Percentiles rank a stretch among this genome's conserved stretches.
phyloP scores from a whole-genome alignment of 2,797 vertebrate species.

The Sebastes vulpes region DNA sequence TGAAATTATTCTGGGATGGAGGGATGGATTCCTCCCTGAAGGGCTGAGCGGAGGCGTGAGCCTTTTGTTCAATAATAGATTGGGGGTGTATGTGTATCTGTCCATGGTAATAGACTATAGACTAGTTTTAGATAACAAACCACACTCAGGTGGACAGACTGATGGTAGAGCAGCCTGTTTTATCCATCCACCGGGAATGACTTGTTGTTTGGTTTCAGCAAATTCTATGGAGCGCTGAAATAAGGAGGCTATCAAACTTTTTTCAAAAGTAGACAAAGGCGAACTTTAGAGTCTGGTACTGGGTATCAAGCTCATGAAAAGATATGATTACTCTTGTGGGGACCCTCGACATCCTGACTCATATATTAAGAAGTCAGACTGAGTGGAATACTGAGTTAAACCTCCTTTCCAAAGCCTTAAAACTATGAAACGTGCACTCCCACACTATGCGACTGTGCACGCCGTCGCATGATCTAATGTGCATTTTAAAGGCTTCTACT shows the following conservation, averaged over 20 bases:
- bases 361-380: slow-evolving; percentile 40
- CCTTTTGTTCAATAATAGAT: slow-evolving; percentile 86
- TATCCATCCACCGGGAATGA: slow-evolving; percentile 50
- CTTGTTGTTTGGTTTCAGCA: slow-evolving; percentile 55
- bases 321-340: slow-evolving; percentile 47
- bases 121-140: slow-evolving; percentile 82
- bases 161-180: slow-evolving; percentile 57
- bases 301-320: slow-evolving; percentile 51
- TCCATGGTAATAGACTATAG: slow-evolving; percentile 82
- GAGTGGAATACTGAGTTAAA: slow-evolving; percentile 33
- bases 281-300: slow-evolving; percentile 44
- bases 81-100: slow-evolving; percentile 83
- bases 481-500: slow-evolving; percentile 68
- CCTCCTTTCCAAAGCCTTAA: slow-evolving; percentile 17
- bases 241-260: slow-evolving; percentile 48
- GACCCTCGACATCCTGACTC: slow-evolving; percentile 37
- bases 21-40: slow-evolving; percentile 85
- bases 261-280: slow-evolving; percentile 39
- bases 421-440: slow-evolving; percentile 27
- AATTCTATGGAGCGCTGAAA: slow-evolving; percentile 38
- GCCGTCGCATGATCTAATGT: slow-evolving; percentile 45
- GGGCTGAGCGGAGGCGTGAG: slow-evolving; percentile 81
- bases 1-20: slow-evolving; percentile 90
- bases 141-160: slow-evolving; percentile 75
- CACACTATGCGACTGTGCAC: slow-evolving; percentile 3